Evolutionary conservation across 2,888 invertebrate species (phyloP), one percentile per base, ranked within the genome.

Genomic region (Sinopyrophorus schimmeli): DNA sequence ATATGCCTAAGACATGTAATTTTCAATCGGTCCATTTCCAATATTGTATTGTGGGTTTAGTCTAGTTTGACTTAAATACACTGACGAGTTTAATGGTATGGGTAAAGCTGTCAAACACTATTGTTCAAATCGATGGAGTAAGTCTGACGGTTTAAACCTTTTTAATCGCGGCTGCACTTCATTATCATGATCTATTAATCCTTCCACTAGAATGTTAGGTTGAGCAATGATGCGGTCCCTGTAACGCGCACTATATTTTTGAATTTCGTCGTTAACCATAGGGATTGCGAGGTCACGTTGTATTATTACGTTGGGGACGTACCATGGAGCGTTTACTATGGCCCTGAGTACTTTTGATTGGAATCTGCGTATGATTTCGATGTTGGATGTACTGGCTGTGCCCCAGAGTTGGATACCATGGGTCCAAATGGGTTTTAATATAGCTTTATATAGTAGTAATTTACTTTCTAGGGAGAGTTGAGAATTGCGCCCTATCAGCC

Each of bases 241-340:
- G 18, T 40, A 27, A 27, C 27, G 26, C 39, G 39, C 27, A 39
- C 27, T 39, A 24, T 15, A 39, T 39, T 10, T 38, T 39, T 39
- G 23, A 18, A 41, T 41, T 30, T 41, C 41, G 15, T 41, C 41
- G 16, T 20, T 41, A 18, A 41, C 32, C 10, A 24, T 31, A 10
- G 32, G 41, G 21, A 41, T 41, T 18, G 21, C 18, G 20, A 41
- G 32, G 41, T 41, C 41, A n/a, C 30, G 18, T 41, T 12, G 14
- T 41, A 41, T 30, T 41, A 21, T 31, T 31, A 3, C 23, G 21
- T 42, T 42, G 17, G 14, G 24, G 5, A 21, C 34, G 42, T 42
- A 42, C 42, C 42, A 42, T 34, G 34, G 42, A 21, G 42, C 34
- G 42, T 32, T 42, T 21, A 26, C 26, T 24, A 42, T 42, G 17